Conservation (phyloP, 2,797 vertebrate genomes). For the Eremophila alpestris region DNA sequence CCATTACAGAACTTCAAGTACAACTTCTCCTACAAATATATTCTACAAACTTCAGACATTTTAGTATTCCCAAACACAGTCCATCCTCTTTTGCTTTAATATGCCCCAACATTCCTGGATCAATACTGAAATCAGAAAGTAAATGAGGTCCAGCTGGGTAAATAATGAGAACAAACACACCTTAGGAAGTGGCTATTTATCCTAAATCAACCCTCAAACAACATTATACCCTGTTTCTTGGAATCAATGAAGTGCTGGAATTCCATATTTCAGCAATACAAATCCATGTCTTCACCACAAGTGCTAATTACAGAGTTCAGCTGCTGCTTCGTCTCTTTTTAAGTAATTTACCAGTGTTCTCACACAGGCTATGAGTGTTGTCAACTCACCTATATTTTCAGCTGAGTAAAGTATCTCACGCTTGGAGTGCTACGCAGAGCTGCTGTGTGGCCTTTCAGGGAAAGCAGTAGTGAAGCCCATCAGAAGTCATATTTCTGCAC, state of each 20-base stretch:
- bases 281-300: neutral
- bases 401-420: neutral
- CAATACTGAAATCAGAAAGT: neutral
- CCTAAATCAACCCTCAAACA: neutral
- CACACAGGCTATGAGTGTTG: neutral
- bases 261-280: conserved; percentile 21
- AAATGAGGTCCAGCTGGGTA: conserved; percentile 15
- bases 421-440: neutral
- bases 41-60: neutral
- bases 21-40: neutral
- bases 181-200: conserved; percentile 32
- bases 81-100: neutral
- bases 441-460: neutral
- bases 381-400: conserved; percentile 47
- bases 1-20: neutral
- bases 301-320: neutral
- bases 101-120: neutral
- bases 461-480: neutral
- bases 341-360: neutral
- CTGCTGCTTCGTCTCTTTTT: neutral
- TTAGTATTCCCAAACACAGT: neutral
- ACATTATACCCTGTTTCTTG: neutral
- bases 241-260: neutral
- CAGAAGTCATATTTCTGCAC: neutral
- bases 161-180: neutral